Base-by-base conservation (phyloP, 2,888 invertebrate species). In the Strigamia transsilvanica region DNA sequence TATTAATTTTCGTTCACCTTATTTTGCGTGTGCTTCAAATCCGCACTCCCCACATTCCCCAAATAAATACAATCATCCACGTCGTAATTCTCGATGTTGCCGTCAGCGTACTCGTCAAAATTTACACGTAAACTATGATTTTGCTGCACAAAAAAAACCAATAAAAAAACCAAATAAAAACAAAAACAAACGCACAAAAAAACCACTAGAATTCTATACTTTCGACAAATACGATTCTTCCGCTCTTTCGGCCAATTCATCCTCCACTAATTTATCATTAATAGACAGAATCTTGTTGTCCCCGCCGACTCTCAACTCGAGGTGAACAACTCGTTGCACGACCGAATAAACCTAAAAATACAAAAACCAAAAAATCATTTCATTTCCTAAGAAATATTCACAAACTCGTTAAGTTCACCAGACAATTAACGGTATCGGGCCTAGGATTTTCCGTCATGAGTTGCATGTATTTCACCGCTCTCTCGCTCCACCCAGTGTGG, bases 201-300 rank as follows among this genome's bases (percentile, higher is more conserved):
- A n/a, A n/a, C n/a, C n/a, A n/a, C n/a, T n/a, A n/a, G n/a, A 9
- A 13, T n/a, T 41, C 81, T 84, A n/a, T 79, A 87, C 88, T 86
- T 92, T 93, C 0, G 96, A 97, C 79, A 93, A 90, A 86, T 92
- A 94, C 85, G 92, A 92, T 87, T 97, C 97, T 84, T 94, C 93
- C 9, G 91, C 90, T 15, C 88, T 86, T 79, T 93, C 91, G 0
- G 94, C 96, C 84, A 89, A 91, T 0, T 91, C 91, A 13, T 90
- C 87, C 0, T 90, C 87, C 0, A 94, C 88, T 9, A 97, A 88
- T 81, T 90, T 88, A 6, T 93, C 88, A 87, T 95, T 95, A 9
- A 94, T 87, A 84, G 88, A 91, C 0, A 89, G 84, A 82, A 87
- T 86, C 18, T 38, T 2, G 27, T 84, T 83, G 0, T 83, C 82